Conservation (phyloP, 2,797 vertebrate species). For the Lutra lutra region DNA sequence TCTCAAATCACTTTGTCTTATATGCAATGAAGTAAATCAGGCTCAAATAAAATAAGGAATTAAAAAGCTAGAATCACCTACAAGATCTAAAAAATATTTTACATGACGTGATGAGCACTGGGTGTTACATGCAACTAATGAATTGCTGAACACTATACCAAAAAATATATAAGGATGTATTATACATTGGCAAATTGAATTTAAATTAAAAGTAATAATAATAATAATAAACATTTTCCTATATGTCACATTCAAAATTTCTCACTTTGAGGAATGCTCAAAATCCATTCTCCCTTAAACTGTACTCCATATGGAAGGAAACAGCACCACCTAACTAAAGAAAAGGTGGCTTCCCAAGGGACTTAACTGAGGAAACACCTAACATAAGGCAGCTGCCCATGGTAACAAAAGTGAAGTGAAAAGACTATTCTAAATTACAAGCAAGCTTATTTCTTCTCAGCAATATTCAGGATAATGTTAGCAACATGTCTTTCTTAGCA, state of each 20-base stretch:
- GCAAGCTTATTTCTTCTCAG: neutral
- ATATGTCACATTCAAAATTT: neutral
- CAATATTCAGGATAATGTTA: neutral
- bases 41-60: neutral
- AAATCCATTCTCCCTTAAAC: conserved; percentile 17
- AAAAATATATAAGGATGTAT: neutral
- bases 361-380: neutral
- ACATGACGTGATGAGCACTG: neutral
- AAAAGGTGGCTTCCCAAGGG: neutral
- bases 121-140: neutral
- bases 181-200: neutral
- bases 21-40: conserved; percentile 23
- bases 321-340: neutral
- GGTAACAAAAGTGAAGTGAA: conserved; percentile 18
- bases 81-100: neutral
- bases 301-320: neutral
- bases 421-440: neutral
- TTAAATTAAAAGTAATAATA: neutral
- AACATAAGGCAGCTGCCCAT: neutral
- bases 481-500: neutral
- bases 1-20: conserved; percentile 36
- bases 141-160: neutral
- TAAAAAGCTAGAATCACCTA: neutral
- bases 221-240: neutral
- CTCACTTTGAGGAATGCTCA: neutral